Evolutionary conservation across 1,140 invertebrate species (phyloP).

Genomic region (Daktulosphaira vitifoliae): DNA sequence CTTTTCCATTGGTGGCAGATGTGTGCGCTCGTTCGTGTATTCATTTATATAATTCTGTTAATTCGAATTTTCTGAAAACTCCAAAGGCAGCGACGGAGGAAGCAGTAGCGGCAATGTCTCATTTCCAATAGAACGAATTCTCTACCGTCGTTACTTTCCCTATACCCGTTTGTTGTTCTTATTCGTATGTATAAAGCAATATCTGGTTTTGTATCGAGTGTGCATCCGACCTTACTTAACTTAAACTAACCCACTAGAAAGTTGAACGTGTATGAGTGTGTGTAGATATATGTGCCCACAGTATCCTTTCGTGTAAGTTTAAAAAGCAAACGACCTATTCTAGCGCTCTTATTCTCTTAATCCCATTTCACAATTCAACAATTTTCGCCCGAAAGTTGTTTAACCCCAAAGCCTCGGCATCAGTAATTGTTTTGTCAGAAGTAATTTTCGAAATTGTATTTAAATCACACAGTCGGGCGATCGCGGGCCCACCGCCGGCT

Average conservation of each 20-base stretch:
- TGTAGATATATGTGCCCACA: no score
- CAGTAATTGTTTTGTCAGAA: conserved; percentile 29
- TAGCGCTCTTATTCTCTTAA: background rate
- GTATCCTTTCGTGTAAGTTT: conserved; percentile 3
- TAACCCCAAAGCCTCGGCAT: conserved; percentile 25
- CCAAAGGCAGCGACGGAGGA: background rate
- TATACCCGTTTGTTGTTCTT: no score
- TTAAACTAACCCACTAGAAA: conserved; percentile 29
- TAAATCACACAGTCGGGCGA: conserved; percentile 27
- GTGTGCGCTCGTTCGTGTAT: background rate
- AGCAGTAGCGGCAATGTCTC: conserved; percentile 4
- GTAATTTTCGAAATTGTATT: conserved; percentile 33
- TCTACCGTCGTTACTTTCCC: background rate
- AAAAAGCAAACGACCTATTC: conserved; percentile 17
- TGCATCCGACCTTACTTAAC: conserved; percentile 25
- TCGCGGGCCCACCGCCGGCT: background rate
- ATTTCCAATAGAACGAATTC: conserved; percentile 23
- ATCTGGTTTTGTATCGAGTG: conserved; percentile 9
- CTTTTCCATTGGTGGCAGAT: conserved; percentile 16
- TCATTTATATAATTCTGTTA: conserved; percentile 8
- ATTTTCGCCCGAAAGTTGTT: conserved; percentile 24
- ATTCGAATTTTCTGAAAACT: conserved; percentile 25
- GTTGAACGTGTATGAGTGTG: background rate
- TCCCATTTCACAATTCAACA: conserved; percentile 32
- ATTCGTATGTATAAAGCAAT: background rate